A percentile compares a stretch with the other conserved stretches of the same genome.
phyloP scores from a whole-genome alignment of 2,113 vertebrate genomes.

The Malurus cyaneus region DNA sequence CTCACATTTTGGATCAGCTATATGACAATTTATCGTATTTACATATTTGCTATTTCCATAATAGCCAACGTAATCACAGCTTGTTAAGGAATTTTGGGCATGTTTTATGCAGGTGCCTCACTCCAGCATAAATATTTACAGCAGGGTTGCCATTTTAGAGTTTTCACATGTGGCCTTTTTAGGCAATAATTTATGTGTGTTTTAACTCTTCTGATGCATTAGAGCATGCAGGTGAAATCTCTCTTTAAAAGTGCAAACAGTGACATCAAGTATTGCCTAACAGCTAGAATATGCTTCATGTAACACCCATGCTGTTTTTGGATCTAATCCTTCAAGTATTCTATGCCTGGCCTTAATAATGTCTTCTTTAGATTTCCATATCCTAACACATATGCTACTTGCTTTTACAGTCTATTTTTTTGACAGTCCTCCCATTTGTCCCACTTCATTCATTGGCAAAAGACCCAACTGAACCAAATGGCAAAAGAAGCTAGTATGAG shows the following conservation, averaged over 20 bases:
- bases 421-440: neutral
- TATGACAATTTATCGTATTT: neutral
- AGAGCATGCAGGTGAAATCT: constrained; percentile 15
- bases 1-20: neutral
- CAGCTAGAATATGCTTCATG: neutral
- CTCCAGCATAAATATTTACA: constrained; percentile 41
- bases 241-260: neutral
- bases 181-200: neutral
- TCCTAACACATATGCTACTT: neutral
- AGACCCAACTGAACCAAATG: neutral
- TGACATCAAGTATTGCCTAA: neutral
- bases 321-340: neutral
- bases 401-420: neutral
- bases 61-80: neutral
- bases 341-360: neutral
- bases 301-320: neutral
- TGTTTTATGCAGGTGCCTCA: neutral
- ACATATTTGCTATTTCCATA: neutral
- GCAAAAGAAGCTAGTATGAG: neutral
- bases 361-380: neutral
- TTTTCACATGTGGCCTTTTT: constrained; percentile 21
- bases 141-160: neutral
- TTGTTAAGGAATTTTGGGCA: neutral
- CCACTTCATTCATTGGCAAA: neutral
- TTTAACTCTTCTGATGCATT: constrained; percentile 15